Evolutionary conservation across 2,113 vertebrate genomes (phyloP).

Genomic region (Pteruthius melanotis): DNA sequence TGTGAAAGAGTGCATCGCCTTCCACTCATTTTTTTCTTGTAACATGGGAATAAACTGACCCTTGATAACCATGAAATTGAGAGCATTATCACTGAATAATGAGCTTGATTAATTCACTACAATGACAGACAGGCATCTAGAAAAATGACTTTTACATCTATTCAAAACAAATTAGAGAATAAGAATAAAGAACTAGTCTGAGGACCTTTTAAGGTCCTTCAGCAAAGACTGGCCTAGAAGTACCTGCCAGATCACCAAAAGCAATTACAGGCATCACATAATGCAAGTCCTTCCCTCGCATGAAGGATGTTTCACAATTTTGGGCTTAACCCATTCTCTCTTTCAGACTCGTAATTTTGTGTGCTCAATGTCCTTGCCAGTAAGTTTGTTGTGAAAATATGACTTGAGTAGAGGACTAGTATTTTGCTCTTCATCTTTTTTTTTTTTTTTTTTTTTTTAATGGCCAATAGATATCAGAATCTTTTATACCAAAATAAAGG

Average conservation of each 20-base stretch:
- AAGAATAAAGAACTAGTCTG: background rate
- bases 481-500: background rate
- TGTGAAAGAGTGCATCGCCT: background rate
- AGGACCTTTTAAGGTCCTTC: background rate
- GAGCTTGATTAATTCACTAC: background rate
- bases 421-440: background rate
- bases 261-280: background rate
- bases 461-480: background rate
- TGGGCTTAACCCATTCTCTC: background rate
- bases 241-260: background rate
- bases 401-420: background rate
- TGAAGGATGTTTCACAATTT: background rate
- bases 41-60: slow-evolving; percentile 10
- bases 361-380: background rate
- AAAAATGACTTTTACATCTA: background rate
- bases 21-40: background rate
- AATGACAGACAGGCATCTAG: background rate
- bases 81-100: background rate
- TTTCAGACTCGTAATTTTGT: background rate
- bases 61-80: background rate
- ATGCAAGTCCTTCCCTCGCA: background rate
- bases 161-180: background rate
- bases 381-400: background rate
- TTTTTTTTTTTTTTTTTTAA: background rate
- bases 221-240: background rate